Percentiles rank a stretch among this genome's conserved stretches.
These are phyloP conservation scores for Cranoglanis bouderius DNA, from an alignment of 2,113 vertebrate genomes.

Conservation along the genomic window DNA sequence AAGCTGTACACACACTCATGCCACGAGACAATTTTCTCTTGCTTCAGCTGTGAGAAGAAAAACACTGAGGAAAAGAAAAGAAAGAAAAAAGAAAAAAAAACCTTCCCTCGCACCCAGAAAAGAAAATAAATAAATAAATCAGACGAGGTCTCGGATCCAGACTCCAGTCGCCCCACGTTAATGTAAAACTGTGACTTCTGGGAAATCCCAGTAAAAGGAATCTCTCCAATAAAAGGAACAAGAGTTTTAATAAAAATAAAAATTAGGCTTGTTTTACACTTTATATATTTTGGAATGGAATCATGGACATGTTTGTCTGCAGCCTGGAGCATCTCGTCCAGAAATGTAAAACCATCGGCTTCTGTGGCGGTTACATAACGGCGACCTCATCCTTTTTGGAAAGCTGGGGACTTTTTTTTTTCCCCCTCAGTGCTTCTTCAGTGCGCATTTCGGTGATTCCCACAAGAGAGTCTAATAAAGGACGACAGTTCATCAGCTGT, in stretches of 20 bases:
- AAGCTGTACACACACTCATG: neutral
- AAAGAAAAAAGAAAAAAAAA: too few species aligned
- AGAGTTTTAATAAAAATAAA: neutral
- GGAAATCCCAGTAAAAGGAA: neutral
- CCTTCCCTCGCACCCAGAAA: too few species aligned
- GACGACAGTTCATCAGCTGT: neutral
- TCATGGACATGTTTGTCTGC: neutral
- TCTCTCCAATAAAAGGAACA: neutral
- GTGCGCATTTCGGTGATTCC: too few species aligned
- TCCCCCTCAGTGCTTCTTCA: too few species aligned
- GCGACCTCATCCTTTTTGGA: too few species aligned
- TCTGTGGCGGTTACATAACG: neutral
- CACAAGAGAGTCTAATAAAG: neutral
- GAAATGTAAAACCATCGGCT: neutral
- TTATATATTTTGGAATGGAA: neutral
- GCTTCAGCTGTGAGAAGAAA: neutral
- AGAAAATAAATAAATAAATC: too few species aligned
- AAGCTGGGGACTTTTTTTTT: neutral
- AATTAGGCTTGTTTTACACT: neutral
- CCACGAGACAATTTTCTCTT: neutral
- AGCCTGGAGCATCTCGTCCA: neutral
- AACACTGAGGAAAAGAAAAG: neutral
- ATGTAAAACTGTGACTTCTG: neutral
- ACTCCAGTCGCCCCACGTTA: neutral
- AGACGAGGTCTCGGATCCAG: neutral